phyloP scores from a whole-genome alignment of 2,797 vertebrate species.

The Bovichtus diacanthus region DNA sequence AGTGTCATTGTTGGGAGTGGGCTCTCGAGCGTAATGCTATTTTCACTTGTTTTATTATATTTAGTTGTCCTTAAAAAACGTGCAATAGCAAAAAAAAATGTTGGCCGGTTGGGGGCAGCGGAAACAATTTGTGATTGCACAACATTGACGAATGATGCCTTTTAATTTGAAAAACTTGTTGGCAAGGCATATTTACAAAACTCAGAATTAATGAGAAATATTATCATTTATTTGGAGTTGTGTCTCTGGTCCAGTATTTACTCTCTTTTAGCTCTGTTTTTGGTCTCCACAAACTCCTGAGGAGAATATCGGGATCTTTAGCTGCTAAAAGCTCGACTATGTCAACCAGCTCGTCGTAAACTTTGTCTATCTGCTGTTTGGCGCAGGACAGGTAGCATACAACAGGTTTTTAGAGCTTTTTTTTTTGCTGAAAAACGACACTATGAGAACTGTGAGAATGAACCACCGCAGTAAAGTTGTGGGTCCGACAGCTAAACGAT shows the following conservation, averaged over 20 bases:
- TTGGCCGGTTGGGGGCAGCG: not conserved
- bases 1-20: constrained; percentile 44
- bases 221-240: not conserved
- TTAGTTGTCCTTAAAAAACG: not conserved
- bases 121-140: not conserved
- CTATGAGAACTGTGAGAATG: not conserved
- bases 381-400: not conserved
- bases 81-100: too few relatives aligned
- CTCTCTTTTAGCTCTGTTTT: not conserved
- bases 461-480: not conserved
- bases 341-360: not conserved
- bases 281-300: not conserved
- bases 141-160: not conserved
- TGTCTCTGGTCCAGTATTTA: not conserved
- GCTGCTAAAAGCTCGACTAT: not conserved
- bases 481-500: not conserved
- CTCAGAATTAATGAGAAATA: not conserved
- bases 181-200: not conserved
- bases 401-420: not conserved
- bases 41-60: not conserved
- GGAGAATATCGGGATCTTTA: not conserved
- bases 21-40: constrained; percentile 30
- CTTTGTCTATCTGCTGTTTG: not conserved
- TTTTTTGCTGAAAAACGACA: not conserved
- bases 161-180: not conserved